phyloP scores from a whole-genome alignment of 2,888 invertebrate genomes.

The Malthinus seriepunctatus region DNA sequence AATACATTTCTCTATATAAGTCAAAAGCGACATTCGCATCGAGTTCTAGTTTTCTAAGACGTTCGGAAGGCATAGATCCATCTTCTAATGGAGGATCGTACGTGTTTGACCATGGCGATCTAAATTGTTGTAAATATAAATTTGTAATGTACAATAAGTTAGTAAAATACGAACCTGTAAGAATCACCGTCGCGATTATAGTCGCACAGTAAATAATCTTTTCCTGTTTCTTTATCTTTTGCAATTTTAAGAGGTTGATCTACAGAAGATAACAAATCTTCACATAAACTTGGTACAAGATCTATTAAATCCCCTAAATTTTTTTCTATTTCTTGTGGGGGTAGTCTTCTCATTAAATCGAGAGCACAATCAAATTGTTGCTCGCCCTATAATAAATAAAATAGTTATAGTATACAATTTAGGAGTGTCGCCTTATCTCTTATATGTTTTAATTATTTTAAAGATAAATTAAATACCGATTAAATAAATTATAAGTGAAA shows the following conservation, averaged over 20 bases:
- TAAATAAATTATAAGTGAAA: too few relatives aligned
- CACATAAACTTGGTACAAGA: conserved; percentile 92
- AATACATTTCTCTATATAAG: conserved; percentile 98
- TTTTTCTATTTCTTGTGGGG: conserved; percentile 99
- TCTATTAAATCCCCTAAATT: conserved; percentile 98
- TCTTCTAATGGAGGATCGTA: conserved; percentile 98
- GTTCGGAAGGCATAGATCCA: conserved; percentile 97
- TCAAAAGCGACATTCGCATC: conserved; percentile 99
- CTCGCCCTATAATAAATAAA: conserved; percentile 68
- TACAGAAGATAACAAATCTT: conserved; percentile 94
- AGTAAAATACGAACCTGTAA: conserved; percentile 66
- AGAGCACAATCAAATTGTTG: conserved; percentile 98
- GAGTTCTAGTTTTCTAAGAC: conserved; percentile 91
- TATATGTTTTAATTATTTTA: too few relatives aligned
- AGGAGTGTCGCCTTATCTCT: too few relatives aligned
- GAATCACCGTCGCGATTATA: conserved; percentile 99
- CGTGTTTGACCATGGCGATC: conserved; percentile 98
- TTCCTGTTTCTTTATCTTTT: conserved; percentile 91
- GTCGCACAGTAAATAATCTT: conserved; percentile 97
- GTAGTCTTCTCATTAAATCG: conserved; percentile 97
- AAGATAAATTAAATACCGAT: too few relatives aligned
- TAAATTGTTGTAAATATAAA: conserved; percentile 42
- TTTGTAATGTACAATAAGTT: background rate
- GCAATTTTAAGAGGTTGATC: conserved; percentile 99
- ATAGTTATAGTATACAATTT: too few relatives aligned